A percentile compares a stretch with the other conserved stretches of the same genome.
These are phyloP conservation scores for Melolontha melolontha DNA, from an alignment of 2,888 invertebrate genomes.

Conservation along the genomic window DNA sequence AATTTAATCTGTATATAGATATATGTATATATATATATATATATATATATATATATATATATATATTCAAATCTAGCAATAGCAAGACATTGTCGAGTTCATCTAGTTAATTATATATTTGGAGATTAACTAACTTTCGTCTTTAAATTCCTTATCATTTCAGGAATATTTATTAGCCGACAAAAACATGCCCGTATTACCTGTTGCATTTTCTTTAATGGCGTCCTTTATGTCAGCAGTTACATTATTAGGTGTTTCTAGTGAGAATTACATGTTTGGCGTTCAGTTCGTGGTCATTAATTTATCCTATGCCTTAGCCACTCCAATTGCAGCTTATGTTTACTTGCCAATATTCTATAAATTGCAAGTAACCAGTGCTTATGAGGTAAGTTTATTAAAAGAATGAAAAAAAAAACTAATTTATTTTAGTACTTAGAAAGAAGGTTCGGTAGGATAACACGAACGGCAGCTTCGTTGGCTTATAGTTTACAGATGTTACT, in stretches of 20 bases:
- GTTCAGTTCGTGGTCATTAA: slow-evolving; percentile 80
- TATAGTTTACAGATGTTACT: slow-evolving; percentile 81
- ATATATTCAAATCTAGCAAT: no score
- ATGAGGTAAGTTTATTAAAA: slow-evolving; percentile 70
- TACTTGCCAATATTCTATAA: slow-evolving; percentile 85
- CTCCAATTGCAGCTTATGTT: slow-evolving; percentile 77
- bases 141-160: slow-evolving; percentile 46
- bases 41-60: no score
- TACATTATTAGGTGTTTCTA: slow-evolving; percentile 78
- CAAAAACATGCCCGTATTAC: slow-evolving; percentile 77
- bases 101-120: no score
- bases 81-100: no score
- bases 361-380: slow-evolving; percentile 80
- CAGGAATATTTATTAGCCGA: slow-evolving; percentile 84
- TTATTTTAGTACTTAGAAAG: slow-evolving; percentile 82
- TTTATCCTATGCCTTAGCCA: slow-evolving; percentile 77
- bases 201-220: slow-evolving; percentile 87
- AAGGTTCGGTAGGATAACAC: slow-evolving; percentile 82
- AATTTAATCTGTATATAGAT: no score
- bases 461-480: slow-evolving; percentile 76
- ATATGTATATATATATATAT: no score
- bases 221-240: slow-evolving; percentile 90
- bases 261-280: slow-evolving; percentile 77
- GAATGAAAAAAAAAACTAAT: slow-evolving; percentile 6
- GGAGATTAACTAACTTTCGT: no score